These are phyloP conservation scores for Caradrina clavipalpis DNA, from an alignment of 2,888 invertebrate species.

Conservation along the genomic window DNA sequence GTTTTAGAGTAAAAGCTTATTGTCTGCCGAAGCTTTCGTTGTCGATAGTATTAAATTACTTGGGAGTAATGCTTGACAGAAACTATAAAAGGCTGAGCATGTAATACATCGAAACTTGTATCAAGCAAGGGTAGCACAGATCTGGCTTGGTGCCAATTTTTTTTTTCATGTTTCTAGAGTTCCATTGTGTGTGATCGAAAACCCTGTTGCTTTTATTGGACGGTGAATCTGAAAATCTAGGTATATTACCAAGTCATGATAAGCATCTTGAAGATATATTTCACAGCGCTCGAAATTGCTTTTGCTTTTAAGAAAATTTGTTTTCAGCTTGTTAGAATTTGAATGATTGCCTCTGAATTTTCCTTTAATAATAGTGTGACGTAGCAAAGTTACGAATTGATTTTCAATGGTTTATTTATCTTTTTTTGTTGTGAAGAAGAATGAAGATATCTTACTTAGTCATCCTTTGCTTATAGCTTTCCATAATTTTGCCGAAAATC, in stretches of 20 bases:
- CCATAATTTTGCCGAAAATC: no score
- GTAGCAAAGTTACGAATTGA: not conserved
- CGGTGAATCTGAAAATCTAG: conserved; percentile 41
- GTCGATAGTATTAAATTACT: conserved; percentile 78
- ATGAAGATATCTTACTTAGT: no score
- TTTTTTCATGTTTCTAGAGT: conserved; percentile 77
- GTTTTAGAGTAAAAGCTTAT: conserved; percentile 76
- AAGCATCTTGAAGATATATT: conserved; percentile 40
- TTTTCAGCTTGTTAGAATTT: conserved; percentile 19
- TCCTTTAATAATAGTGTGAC: conserved; percentile 5
- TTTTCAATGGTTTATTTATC: not conserved
- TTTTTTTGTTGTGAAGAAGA: no score
- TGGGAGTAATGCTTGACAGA: conserved; percentile 71
- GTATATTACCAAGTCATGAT: conserved; percentile 44
- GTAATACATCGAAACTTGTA: conserved; percentile 77
- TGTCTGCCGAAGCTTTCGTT: conserved; percentile 68
- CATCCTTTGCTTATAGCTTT: no score
- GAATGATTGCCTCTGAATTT: conserved; percentile 3
- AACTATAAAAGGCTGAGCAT: conserved; percentile 79
- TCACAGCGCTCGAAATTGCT: conserved; percentile 26
- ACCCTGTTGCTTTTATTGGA: conserved; percentile 70
- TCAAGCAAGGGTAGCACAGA: conserved; percentile 65
- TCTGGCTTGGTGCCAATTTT: conserved; percentile 82
- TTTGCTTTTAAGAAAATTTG: conserved; percentile 17
- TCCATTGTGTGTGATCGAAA: conserved; percentile 64